Percentiles rank a stretch among this genome's conserved stretches.
These are phyloP conservation scores for Cyclargus thomasi DNA, from an alignment of 1,140 invertebrate genomes.

Conservation along the genomic window DNA sequence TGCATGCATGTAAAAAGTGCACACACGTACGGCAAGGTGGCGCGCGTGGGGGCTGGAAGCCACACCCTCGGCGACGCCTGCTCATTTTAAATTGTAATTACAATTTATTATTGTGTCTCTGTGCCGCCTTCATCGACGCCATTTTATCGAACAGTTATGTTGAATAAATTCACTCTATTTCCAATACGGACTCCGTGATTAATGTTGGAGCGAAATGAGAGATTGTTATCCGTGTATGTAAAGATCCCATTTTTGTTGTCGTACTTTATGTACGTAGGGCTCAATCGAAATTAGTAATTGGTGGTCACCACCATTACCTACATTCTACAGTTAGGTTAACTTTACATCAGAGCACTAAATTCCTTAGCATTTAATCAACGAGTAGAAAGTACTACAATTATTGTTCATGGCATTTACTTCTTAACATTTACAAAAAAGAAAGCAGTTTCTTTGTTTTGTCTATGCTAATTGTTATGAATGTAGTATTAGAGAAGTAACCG, in stretches of 20 bases:
- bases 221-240: constrained; percentile 3
- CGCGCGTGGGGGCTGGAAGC: constrained; percentile 53
- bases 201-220: constrained; percentile 10
- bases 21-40: constrained; percentile 56
- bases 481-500: no score
- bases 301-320: neutral
- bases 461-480: no score
- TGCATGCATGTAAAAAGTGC: constrained; percentile 60
- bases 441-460: no score
- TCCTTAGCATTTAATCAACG: no score
- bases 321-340: neutral
- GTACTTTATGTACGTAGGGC: neutral
- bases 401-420: no score
- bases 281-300: neutral
- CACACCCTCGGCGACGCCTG: constrained; percentile 67
- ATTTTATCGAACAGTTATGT: constrained; percentile 65
- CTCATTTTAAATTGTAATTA: constrained; percentile 76
- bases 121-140: constrained; percentile 69
- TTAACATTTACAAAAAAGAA: no score
- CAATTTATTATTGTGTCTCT: constrained; percentile 75
- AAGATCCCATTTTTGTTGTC: neutral
- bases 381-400: no score
- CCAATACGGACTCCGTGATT: constrained; percentile 25
- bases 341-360: neutral
- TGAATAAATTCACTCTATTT: constrained; percentile 36